Conservation (phyloP, 2,797 vertebrate species). For the Masticophis lateralis region DNA sequence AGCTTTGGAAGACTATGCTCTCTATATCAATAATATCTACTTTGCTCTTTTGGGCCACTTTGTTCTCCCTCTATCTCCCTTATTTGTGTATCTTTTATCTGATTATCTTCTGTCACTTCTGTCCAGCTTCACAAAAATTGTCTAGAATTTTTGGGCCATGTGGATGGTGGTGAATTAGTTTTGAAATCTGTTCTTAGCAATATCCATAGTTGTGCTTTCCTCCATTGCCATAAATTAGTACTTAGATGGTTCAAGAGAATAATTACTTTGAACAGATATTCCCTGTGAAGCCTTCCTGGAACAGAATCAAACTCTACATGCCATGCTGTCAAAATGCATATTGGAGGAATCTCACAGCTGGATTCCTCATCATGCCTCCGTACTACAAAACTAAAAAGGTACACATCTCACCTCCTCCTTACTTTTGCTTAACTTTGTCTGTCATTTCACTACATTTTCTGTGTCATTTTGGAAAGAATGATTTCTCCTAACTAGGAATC, state of each 20-base stretch:
- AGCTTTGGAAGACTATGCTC: neutral
- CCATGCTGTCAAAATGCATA: slow-evolving; percentile 39
- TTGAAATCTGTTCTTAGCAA: slow-evolving; percentile 54
- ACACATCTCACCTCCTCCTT: slow-evolving; percentile 42
- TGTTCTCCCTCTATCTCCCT: neutral
- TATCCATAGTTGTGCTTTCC: slow-evolving; percentile 34
- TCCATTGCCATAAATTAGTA: slow-evolving; percentile 44
- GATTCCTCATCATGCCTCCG: slow-evolving; percentile 50
- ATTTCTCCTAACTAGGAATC: slow-evolving; percentile 39
- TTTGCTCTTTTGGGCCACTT: neutral
- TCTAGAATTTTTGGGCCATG: slow-evolving; percentile 39
- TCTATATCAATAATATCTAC: neutral
- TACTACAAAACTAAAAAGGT: slow-evolving; percentile 54
- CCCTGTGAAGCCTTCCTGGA: slow-evolving; percentile 59
- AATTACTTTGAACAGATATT: slow-evolving; percentile 63
- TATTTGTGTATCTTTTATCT: neutral
- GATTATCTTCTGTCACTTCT: neutral
- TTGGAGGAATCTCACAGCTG: slow-evolving; percentile 61
- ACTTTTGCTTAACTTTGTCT: slow-evolving; percentile 56
- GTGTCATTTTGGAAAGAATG: slow-evolving; percentile 37
- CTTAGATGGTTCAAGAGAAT: slow-evolving; percentile 53
- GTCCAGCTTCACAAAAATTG: slow-evolving; percentile 43
- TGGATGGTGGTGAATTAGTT: slow-evolving; percentile 50
- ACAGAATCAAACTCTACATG: slow-evolving; percentile 51
- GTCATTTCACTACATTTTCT: slow-evolving; percentile 35